Percentiles rank a stretch among this genome's conserved stretches.
These are phyloP conservation scores for Sturnus vulgaris DNA, from an alignment of 2,113 vertebrate species.

Conservation along the genomic window DNA sequence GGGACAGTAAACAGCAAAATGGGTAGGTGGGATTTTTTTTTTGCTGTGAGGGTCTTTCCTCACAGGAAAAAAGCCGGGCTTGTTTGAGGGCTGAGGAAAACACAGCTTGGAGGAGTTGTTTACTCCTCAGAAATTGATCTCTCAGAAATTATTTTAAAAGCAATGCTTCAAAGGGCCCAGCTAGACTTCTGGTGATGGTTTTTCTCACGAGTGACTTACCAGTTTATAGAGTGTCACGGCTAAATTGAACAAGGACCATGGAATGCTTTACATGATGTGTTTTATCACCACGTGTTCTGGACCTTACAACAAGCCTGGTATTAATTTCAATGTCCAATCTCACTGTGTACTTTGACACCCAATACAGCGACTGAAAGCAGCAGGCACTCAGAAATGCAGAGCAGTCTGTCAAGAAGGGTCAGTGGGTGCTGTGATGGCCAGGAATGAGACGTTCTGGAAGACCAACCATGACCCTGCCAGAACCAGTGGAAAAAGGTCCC, in stretches of 20 bases:
- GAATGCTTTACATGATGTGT: background rate
- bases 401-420: background rate
- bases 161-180: background rate
- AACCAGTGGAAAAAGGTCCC: background rate
- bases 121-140: background rate
- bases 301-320: conserved; percentile 11
- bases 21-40: conserved; percentile 83
- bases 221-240: background rate
- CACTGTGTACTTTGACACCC: background rate
- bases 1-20: conserved; percentile 86
- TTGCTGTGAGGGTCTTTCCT: conserved; percentile 51
- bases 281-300: background rate
- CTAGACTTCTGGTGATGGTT: background rate
- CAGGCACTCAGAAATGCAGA: conserved; percentile 64
- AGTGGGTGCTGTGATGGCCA: background rate
- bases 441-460: background rate
- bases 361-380: conserved; percentile 19
- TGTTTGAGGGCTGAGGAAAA: background rate
- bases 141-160: background rate
- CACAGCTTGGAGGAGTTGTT: background rate
- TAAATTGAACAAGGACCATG: background rate
- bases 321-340: background rate
- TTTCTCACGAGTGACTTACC: background rate
- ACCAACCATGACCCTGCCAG: accelerated
- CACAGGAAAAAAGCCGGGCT: conserved; percentile 53